Evolutionary conservation across 2,113 vertebrate genomes (phyloP).

Genomic region (Tursiops truncatus): DNA sequence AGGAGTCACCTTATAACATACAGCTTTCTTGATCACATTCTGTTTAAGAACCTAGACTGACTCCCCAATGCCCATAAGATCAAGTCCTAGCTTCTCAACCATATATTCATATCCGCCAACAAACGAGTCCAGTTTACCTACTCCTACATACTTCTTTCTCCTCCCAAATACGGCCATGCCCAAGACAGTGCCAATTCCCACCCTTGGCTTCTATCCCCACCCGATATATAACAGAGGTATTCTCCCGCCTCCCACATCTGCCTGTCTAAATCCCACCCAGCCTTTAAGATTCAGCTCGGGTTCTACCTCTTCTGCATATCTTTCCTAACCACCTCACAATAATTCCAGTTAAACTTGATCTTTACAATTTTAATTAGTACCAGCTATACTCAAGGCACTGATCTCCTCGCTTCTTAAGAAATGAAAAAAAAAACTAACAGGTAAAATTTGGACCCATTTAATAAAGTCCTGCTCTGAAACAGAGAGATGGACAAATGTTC

Average conservation of each 20-base stretch:
- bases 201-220: not conserved
- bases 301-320: not conserved
- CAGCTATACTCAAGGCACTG: not conserved
- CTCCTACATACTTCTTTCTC: not conserved
- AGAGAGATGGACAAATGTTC: not conserved
- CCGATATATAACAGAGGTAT: not conserved
- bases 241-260: not conserved
- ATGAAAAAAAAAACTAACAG: not conserved
- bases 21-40: not conserved
- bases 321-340: not conserved
- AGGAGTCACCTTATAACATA: not conserved
- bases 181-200: not conserved
- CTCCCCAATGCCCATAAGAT: not conserved
- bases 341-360: not conserved
- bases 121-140: not conserved
- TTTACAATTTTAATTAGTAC: conserved; percentile 9
- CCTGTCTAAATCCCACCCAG: not conserved
- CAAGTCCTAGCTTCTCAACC: conserved; percentile 38
- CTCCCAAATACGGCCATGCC: not conserved
- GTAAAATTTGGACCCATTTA: not conserved
- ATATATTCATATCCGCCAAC: not conserved
- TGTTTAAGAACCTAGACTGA: not conserved
- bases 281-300: not conserved
- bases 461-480: not conserved
- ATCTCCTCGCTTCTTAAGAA: not conserved